These are phyloP conservation scores for Coturnix japonica DNA, from an alignment of 2,113 vertebrate genomes.

Conservation along the genomic window DNA sequence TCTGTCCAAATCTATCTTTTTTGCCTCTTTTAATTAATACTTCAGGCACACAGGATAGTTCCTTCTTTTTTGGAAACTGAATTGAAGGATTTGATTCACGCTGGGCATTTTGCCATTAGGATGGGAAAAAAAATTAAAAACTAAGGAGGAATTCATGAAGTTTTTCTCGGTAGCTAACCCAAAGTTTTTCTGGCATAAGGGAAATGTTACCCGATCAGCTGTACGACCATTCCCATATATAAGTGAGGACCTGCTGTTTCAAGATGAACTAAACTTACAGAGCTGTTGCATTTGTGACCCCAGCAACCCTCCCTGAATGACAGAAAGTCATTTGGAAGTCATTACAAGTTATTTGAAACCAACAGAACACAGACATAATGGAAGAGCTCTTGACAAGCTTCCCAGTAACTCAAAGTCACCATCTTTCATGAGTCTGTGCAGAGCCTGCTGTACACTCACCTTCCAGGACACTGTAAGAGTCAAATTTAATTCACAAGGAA, in stretches of 20 bases:
- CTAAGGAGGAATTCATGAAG: not conserved
- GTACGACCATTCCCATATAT: not conserved
- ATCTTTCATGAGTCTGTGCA: not conserved
- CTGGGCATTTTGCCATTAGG: slow-evolving; percentile 27
- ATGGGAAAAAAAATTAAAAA: not conserved
- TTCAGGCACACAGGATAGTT: slow-evolving; percentile 18
- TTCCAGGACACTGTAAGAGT: not conserved
- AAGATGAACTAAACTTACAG: not conserved
- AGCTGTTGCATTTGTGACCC: not conserved
- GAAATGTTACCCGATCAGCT: not conserved
- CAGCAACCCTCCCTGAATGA: not conserved
- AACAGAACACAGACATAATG: no score
- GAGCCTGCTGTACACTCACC: not conserved
- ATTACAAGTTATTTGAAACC: no score
- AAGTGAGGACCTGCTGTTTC: not conserved
- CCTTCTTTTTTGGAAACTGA: slow-evolving; percentile 15
- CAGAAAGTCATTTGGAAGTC: not conserved
- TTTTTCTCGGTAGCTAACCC: not conserved
- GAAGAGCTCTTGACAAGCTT: not conserved
- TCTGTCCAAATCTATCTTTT: slow-evolving; percentile 50
- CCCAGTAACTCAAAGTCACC: not conserved
- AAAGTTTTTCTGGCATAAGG: not conserved
- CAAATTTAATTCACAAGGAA: slow-evolving; percentile 3
- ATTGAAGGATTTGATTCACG: slow-evolving; percentile 34
- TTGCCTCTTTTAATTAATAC: slow-evolving; percentile 49